A percentile compares a stretch with the other conserved stretches of the same genome.
Conservation (phyloP, 2,113 vertebrate species). For the Spea bombifrons region DNA sequence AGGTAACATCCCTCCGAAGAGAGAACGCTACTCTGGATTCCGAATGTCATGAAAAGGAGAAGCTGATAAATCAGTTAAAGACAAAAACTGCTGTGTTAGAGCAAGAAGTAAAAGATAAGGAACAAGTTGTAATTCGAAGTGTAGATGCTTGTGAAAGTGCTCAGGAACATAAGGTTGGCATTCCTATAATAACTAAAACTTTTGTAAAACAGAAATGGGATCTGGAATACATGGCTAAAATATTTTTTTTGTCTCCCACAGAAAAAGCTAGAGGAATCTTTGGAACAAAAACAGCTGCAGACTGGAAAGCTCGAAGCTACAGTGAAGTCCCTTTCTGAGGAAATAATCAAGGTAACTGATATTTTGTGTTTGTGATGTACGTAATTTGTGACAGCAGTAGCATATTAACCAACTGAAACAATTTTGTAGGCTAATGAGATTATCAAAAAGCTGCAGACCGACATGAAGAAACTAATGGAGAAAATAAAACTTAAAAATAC, state of each 20-base stretch:
- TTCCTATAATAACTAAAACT: not conserved
- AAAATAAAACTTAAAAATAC: slow-evolving; percentile 50
- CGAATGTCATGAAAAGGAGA: slow-evolving; percentile 40
- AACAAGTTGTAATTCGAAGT: slow-evolving; percentile 11
- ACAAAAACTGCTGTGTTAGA: slow-evolving; percentile 34
- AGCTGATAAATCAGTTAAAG: slow-evolving; percentile 32
- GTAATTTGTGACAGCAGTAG: not conserved
- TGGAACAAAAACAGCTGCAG: slow-evolving; percentile 43
- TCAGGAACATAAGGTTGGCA: slow-evolving; percentile 31
- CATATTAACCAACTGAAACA: not conserved
- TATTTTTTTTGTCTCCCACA: not conserved
- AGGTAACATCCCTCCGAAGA: slow-evolving; percentile 38
- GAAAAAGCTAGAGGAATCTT: slow-evolving; percentile 49
- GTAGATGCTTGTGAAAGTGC: slow-evolving; percentile 34
- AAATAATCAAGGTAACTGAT: slow-evolving; percentile 43
- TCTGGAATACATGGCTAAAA: not conserved
- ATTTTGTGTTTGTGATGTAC: not conserved
- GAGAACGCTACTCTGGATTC: slow-evolving; percentile 45
- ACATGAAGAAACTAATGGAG: slow-evolving; percentile 47
- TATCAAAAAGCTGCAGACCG: slow-evolving; percentile 48
- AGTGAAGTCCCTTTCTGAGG: slow-evolving; percentile 47
- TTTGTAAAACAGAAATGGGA: not conserved
- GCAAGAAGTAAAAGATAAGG: slow-evolving; percentile 49
- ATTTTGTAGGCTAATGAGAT: slow-evolving; percentile 48
- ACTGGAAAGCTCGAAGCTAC: slow-evolving; percentile 48